Conservation (phyloP, 2,113 vertebrate genomes). For the Siniperca knerii region DNA sequence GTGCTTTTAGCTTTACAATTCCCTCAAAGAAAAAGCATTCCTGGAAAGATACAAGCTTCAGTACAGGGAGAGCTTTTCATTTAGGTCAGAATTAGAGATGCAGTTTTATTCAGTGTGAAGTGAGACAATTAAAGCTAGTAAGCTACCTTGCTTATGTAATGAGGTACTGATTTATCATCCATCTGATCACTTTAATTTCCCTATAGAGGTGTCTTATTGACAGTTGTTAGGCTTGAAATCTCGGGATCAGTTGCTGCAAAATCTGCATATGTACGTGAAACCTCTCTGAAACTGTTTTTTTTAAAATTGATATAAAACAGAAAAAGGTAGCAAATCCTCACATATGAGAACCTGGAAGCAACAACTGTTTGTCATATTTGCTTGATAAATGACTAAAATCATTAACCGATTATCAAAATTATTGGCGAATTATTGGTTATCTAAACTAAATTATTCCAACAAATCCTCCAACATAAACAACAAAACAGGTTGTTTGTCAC, state of each 20-base stretch:
- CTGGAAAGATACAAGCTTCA: constrained; percentile 14
- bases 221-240: not conserved
- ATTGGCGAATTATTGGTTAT: not conserved
- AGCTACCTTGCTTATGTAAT: not conserved
- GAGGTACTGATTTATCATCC: constrained; percentile 17
- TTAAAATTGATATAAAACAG: not conserved
- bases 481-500: not conserved
- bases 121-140: constrained; percentile 20
- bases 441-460: not conserved
- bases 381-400: not conserved
- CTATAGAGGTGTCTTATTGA: constrained; percentile 20
- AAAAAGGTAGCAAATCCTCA: not conserved
- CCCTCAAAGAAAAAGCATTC: not conserved
- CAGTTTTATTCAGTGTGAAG: constrained; percentile 27
- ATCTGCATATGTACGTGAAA: constrained; percentile 8
- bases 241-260: constrained; percentile 14
- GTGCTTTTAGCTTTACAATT: constrained; percentile 29
- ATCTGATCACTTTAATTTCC: constrained; percentile 39
- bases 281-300: not conserved
- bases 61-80: constrained; percentile 5
- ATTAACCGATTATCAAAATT: not conserved
- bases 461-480: not conserved
- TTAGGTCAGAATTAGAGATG: constrained; percentile 20
- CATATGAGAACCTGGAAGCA: not conserved
- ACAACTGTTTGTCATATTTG: not conserved